These are phyloP conservation scores for Musca vetustissima DNA, from an alignment of 1,140 invertebrate genomes.

Conservation along the genomic window DNA sequence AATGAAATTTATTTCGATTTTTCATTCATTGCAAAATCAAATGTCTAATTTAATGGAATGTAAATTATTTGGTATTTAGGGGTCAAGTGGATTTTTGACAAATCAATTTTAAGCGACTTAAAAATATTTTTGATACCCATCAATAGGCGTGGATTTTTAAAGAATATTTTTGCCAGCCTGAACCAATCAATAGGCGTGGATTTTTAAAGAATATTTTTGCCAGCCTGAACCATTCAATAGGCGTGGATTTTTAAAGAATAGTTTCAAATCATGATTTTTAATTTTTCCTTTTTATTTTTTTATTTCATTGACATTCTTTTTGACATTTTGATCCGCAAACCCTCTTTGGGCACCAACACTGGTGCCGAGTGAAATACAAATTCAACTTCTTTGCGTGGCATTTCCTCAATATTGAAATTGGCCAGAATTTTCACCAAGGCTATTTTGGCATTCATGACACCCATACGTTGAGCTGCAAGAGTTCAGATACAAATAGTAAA, in stretches of 20 bases:
- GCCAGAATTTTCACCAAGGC: slow-evolving; percentile 24
- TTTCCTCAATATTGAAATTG: slow-evolving; percentile 26
- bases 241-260: too few relatives aligned
- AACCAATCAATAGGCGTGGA: too few relatives aligned
- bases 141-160: too few relatives aligned
- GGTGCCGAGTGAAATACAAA: background rate
- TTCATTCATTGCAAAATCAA: slow-evolving; percentile 5
- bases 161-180: too few relatives aligned
- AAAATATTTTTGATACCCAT: too few relatives aligned
- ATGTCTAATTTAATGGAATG: slow-evolving; percentile 17
- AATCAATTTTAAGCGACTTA: too few relatives aligned
- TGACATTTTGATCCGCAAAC: slow-evolving; percentile 5
- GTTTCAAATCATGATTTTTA: too few relatives aligned
- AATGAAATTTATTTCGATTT: background rate
- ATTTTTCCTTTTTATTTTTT: background rate
- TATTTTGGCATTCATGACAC: slow-evolving; percentile 25
- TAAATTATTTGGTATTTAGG: background rate
- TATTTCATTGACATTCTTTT: background rate
- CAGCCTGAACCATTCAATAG: too few relatives aligned
- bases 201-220: too few relatives aligned
- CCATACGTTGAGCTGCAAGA: slow-evolving; percentile 26
- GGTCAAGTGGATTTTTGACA: too few relatives aligned
- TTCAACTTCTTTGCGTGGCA: slow-evolving; percentile 17
- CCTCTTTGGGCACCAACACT: background rate
- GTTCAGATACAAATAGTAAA: too few relatives aligned